These are phyloP conservation scores for Drymodes brunneopygia DNA, from an alignment of 2,113 vertebrate genomes.

Conservation along the genomic window DNA sequence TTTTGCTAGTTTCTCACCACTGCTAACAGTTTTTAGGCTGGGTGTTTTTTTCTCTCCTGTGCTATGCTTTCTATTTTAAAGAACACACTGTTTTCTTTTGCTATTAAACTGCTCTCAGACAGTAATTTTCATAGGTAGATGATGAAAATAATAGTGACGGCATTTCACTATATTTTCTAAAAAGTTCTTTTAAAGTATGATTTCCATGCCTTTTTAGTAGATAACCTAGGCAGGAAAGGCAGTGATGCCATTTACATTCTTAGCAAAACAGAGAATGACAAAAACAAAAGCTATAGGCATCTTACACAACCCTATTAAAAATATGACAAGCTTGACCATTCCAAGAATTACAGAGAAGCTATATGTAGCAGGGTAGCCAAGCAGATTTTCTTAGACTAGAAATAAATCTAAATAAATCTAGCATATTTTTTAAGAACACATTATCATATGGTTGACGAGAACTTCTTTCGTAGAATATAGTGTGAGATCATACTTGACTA, in stretches of 20 bases:
- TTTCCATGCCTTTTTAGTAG: not conserved
- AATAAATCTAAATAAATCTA: not conserved
- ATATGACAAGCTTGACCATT: not conserved
- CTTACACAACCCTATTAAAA: not conserved
- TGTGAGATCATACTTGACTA: not conserved
- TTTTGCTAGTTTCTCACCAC: not conserved
- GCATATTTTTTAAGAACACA: not conserved
- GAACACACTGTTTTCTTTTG: not conserved
- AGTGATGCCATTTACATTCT: not conserved
- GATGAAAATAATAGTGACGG: accelerated
- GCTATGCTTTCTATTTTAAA: not conserved
- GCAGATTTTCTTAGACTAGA: not conserved
- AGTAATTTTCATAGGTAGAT: not conserved
- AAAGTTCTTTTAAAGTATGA: not conserved
- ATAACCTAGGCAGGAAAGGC: not conserved
- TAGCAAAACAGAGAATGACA: not conserved
- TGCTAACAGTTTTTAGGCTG: not conserved
- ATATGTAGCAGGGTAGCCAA: not conserved
- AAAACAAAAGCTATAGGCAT: not conserved
- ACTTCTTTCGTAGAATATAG: not conserved
- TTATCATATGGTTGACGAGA: accelerated
- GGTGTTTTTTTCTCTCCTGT: not conserved
- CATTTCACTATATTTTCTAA: not conserved
- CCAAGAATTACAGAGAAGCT: not conserved
- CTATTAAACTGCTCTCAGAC: not conserved